Evolutionary conservation across 2,113 vertebrate species (phyloP).

Genomic region (Plotosus lineatus): DNA sequence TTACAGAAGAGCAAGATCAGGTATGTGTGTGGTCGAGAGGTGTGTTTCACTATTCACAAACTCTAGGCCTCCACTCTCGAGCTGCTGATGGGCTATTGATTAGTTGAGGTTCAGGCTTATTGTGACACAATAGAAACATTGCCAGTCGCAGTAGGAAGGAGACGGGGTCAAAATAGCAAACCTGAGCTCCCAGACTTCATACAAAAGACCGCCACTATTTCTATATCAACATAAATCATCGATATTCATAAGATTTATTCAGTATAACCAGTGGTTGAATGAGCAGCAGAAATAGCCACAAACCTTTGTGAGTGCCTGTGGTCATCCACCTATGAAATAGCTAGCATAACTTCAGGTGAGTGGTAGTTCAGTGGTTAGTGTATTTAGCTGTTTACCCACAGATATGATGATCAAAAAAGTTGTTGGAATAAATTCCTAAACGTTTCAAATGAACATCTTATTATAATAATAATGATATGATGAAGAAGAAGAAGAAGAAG

Average conservation of each 20-base stretch:
- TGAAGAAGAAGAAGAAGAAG: too few relatives aligned
- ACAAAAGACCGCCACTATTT: constrained; percentile 25
- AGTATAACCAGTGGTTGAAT: background rate
- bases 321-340: background rate
- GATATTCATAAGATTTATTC: constrained; percentile 20
- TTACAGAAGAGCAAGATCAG: constrained; percentile 24
- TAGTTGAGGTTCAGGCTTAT: constrained; percentile 24
- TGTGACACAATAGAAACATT: constrained; percentile 28
- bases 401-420: background rate
- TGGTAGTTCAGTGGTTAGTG: constrained; percentile 6
- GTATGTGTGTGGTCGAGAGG: background rate
- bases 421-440: background rate
- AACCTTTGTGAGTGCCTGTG: constrained; percentile 24
- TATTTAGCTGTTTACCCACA: background rate
- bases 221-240: constrained; percentile 28
- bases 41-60: constrained; percentile 40
- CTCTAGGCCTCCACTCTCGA: constrained; percentile 22
- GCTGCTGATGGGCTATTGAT: constrained; percentile 40
- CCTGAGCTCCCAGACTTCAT: constrained; percentile 8
- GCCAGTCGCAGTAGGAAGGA: background rate
- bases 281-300: constrained; percentile 2
- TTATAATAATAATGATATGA: too few relatives aligned
- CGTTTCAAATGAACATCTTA: too few relatives aligned
- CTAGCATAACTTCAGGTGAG: background rate
- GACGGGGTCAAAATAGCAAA: constrained; percentile 30